phyloP scores from a whole-genome alignment of 1,140 invertebrate species.

The Bilobella aurantiaca region DNA sequence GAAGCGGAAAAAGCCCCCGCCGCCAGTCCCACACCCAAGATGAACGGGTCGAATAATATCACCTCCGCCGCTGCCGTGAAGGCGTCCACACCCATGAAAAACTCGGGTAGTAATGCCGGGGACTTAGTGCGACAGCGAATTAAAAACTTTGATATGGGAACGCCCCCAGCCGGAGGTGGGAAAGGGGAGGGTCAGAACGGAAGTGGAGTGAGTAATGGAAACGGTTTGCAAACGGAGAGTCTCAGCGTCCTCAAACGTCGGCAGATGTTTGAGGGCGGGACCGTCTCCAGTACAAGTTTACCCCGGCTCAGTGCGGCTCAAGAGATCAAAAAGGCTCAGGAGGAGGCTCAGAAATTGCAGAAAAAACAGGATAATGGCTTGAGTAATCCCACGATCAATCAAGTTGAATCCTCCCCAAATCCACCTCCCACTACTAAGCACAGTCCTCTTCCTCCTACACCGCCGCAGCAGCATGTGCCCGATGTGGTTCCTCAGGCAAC shows the following conservation, averaged over 20 bases:
- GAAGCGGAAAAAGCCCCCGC: not conserved
- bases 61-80: not conserved
- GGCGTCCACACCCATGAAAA: slow-evolving; percentile 23
- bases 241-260: slow-evolving; percentile 29
- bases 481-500: too few species aligned
- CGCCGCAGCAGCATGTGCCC: too few species aligned
- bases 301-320: slow-evolving; percentile 20
- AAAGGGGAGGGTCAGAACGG: not conserved
- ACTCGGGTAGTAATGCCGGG: slow-evolving; percentile 21
- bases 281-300: slow-evolving; percentile 6
- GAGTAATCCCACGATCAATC: too few species aligned
- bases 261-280: slow-evolving; percentile 30
- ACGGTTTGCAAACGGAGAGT: too few species aligned
- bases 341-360: slow-evolving; percentile 8
- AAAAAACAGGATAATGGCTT: too few species aligned
- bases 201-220: slow-evolving; percentile 13
- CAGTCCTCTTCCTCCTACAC: too few species aligned
- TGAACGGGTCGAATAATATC: too few species aligned
- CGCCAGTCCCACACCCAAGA: not conserved
- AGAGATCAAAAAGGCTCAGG: slow-evolving; percentile 26
- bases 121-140: slow-evolving; percentile 32
- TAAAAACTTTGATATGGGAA: slow-evolving; percentile 29
- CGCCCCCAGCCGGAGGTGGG: not conserved
- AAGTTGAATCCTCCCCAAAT: not conserved
- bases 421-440: too few species aligned